Conservation (phyloP, 2,888 invertebrate genomes). For the Drosophila flavopinicola region DNA sequence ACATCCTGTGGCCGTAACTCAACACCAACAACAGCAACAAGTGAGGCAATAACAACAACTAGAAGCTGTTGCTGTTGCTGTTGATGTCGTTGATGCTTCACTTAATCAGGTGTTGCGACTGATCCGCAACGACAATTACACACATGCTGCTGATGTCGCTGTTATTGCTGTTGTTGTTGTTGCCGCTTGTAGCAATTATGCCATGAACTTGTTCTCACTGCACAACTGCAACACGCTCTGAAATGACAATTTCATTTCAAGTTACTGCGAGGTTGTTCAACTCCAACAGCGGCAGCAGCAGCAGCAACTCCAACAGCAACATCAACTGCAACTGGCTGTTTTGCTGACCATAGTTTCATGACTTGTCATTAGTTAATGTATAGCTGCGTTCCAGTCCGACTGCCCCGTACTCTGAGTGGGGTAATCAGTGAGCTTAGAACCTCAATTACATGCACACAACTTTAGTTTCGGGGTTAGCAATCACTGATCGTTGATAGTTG, state of each 20-base stretch:
- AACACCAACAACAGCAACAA: slow-evolving; percentile 60
- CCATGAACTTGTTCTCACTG: slow-evolving; percentile 75
- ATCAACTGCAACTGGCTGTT: slow-evolving; percentile 8
- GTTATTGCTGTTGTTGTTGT: slow-evolving; percentile 41
- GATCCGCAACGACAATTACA: slow-evolving; percentile 83
- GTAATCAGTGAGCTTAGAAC: slow-evolving; percentile 58
- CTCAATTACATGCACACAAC: slow-evolving; percentile 56
- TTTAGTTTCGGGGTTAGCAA: slow-evolving; percentile 36
- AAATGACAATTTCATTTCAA: slow-evolving; percentile 81
- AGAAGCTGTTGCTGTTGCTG: slow-evolving; percentile 12
- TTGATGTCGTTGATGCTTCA: slow-evolving; percentile 73
- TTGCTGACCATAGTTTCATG: slow-evolving; percentile 64
- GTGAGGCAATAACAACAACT: slow-evolving; percentile 41
- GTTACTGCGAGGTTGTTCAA: slow-evolving; percentile 69
- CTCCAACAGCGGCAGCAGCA: slow-evolving; percentile 29
- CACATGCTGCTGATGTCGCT: slow-evolving; percentile 57
- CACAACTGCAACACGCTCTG: slow-evolving; percentile 58
- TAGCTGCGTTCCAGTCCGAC: slow-evolving; percentile 35
- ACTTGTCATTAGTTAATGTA: slow-evolving; percentile 78
- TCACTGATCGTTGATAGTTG: slow-evolving; percentile 38
- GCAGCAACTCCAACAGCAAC: slow-evolving; percentile 21
- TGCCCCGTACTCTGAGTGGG: slow-evolving; percentile 13
- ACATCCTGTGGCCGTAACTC: slow-evolving; percentile 60
- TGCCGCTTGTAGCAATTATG: slow-evolving; percentile 70
- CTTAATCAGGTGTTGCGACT: slow-evolving; percentile 83